A percentile compares a stretch with the other conserved stretches of the same genome.
Conservation (phyloP, 2,113 vertebrate genomes). For the Cyphomyrus plagiostoma region DNA sequence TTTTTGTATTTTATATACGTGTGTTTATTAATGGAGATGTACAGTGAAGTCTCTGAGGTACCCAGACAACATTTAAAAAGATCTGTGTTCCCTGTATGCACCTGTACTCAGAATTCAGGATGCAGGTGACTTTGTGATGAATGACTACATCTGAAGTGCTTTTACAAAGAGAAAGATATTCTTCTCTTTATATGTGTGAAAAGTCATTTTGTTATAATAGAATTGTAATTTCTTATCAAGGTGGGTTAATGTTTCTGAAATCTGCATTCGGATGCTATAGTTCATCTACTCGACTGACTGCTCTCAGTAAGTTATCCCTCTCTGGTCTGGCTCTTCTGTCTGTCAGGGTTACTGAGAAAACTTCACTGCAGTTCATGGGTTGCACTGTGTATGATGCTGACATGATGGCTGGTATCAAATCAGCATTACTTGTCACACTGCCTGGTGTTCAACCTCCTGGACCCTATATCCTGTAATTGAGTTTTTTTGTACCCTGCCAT, state of each 20-base stretch:
- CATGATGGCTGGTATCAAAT: neutral
- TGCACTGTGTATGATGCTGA: conserved; percentile 6
- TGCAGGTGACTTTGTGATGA: neutral
- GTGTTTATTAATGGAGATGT: neutral
- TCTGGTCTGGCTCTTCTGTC: neutral
- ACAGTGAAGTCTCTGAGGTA: neutral
- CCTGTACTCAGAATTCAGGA: neutral
- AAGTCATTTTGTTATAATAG: neutral
- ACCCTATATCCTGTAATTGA: neutral
- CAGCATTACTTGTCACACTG: neutral
- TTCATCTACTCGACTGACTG: neutral
- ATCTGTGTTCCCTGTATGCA: neutral
- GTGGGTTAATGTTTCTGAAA: neutral
- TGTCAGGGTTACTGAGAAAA: conserved; percentile 1
- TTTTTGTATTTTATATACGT: neutral
- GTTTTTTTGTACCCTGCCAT: neutral
- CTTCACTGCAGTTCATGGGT: neutral
- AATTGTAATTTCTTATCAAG: neutral
- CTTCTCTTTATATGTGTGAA: neutral
- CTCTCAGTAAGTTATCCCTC: neutral
- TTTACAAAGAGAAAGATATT: neutral
- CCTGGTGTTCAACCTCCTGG: neutral
- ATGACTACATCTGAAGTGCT: neutral
- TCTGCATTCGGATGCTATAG: neutral
- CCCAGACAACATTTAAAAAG: neutral